Evolutionary conservation across 2,113 vertebrate species (phyloP).

Genomic region (Grallaria varia): DNA sequence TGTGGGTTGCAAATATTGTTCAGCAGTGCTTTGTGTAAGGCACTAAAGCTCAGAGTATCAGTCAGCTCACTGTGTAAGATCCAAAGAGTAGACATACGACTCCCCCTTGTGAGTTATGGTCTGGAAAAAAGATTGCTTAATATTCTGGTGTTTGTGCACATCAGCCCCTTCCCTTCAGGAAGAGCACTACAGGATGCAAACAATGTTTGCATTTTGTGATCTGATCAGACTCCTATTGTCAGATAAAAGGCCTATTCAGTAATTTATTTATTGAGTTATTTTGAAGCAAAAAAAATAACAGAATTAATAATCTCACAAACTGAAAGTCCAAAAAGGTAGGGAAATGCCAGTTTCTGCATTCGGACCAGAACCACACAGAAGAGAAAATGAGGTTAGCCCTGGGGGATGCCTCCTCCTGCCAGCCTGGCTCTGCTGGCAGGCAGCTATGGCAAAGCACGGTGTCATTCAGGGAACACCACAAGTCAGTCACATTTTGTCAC

Average conservation of each 20-base stretch:
- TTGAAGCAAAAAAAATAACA: neutral
- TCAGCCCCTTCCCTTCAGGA: neutral
- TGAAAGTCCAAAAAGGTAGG: neutral
- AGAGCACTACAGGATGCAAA: neutral
- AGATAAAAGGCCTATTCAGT: neutral
- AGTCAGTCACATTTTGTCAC: neutral
- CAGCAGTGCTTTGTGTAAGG: neutral
- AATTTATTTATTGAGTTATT: neutral
- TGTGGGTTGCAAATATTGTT: neutral
- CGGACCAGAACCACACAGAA: neutral
- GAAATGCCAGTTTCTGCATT: neutral
- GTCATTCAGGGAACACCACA: neutral
- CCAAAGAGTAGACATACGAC: conserved; percentile 37
- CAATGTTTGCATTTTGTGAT: neutral
- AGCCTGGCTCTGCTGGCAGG: neutral
- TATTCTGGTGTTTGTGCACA: neutral
- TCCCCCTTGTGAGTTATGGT: conserved; percentile 48
- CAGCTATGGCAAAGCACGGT: neutral
- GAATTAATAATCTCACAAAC: neutral
- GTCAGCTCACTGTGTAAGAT: neutral
- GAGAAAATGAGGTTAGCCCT: neutral
- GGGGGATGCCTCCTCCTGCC: neutral
- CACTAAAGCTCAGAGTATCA: neutral
- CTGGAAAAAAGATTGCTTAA: conserved; percentile 10
- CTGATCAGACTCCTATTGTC: conserved; percentile 2